Evolutionary conservation across 2,888 invertebrate genomes (phyloP), one percentile per base, ranked within the genome.

Genomic region (Synergus gifuensis): DNA sequence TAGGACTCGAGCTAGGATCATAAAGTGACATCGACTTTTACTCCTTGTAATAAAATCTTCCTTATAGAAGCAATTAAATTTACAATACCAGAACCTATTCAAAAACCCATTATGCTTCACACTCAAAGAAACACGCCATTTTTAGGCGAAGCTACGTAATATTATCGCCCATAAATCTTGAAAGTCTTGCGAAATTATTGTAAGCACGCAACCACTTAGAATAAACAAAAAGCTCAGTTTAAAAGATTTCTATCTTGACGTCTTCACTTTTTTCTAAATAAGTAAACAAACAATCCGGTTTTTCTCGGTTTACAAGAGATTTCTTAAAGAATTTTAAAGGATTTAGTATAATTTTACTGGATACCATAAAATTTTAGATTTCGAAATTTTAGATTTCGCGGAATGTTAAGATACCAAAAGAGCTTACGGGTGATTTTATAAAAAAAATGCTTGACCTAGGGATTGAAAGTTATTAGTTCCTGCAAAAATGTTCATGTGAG

Each of bases 31-130:
- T 44, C 67, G 67, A 14, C 44, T 44, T 67, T 22, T 44, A 22
- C 18, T 22, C 22, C 44, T 42, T 67, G 67, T 22, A 54, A 54
- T 73, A 54, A 73, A 73, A 36, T 28, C 16, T 54, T 22, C 12
- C 60, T 54, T 36, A 54, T 28, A 28, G 54, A 36, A 54, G 54
- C 49, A 73, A 73, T 54, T 49, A 73, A 11, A 7, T 54, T 54
- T n/a, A 49, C 49, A 73, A 36, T 73, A 49, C 36, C 11, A 73
- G 49, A 73, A 73, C 54, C 49, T 40, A 54, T 73, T 54, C 49
- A 49, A 73, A 54, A 73, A 54, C 12, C 73, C 40, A 73, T 73
- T 73, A 73, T 73, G 73, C 36, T 73, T 73, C 73, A 73, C 49
- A 49, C 16, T 73, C 18, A 54, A 73, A 54, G 73, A 36, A 60